Evolutionary conservation across 2,888 invertebrate species (phyloP), one percentile per base, ranked within the genome.

Genomic region (Tetranychus piercei): DNA sequence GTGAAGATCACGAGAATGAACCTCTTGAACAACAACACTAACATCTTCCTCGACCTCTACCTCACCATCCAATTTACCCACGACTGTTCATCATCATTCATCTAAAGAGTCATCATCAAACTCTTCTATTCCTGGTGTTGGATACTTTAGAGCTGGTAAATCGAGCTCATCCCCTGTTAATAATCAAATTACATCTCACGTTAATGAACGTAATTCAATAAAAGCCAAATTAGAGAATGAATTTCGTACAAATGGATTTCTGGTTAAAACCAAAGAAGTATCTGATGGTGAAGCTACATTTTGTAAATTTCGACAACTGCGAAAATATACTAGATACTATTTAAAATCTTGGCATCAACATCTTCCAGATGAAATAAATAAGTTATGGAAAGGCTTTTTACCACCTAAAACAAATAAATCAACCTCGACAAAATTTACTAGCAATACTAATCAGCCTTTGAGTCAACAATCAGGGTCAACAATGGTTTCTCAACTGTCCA

Each of bases 331-430:
- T 0, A 86, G 93, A 74, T 94, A 94, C 81, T 84, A 94, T 77
- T 92, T 93, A 80, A 86, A 93, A 79, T 92, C 92, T 81, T 94
- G 93, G 93, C 92, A 92, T 82, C 92, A 93, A 81, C 92, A 94
- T 81, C 85, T 94, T 65, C 92, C 92, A 9, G 79, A 79, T 75
- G 79, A 79, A 76, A 78, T 79, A 9, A 77, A 79, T 67, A 79
- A 79, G 72, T 76, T 79, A 71, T 79, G 79, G 78, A 79, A 79
- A 74, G 79, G 79, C 3, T 79, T 79, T 71, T 75, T 79, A n/a
- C 79, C 79, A 44, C 79, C 79, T 6, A 79, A 79, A 75, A 78
- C 79, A 74, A 77, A 77, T 44, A 72, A 70, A 20, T 73, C 76
- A 72, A 72, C 11, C 22, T 72, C 72, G 9, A 15, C 72, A 44